These are phyloP conservation scores for Plodia interpunctella DNA, from an alignment of 1,140 invertebrate species.

Conservation along the genomic window DNA sequence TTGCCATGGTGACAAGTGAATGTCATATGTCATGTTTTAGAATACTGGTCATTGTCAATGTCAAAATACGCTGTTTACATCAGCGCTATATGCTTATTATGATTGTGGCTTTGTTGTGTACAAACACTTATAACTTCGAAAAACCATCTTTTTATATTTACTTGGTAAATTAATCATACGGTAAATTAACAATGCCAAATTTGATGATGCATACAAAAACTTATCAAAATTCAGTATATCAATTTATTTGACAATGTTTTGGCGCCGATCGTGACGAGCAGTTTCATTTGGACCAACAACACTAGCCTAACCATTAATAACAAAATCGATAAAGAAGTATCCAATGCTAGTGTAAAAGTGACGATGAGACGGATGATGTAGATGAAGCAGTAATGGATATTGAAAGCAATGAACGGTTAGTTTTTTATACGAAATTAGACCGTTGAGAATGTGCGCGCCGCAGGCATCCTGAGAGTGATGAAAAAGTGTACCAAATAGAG, in stretches of 20 bases:
- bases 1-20: no score
- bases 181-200: no score
- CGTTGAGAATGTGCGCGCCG: slow-evolving; percentile 2
- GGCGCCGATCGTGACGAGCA: not conserved
- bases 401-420: not conserved
- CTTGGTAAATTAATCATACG: no score
- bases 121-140: no score
- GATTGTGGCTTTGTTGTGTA: no score
- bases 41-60: no score
- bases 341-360: not conserved
- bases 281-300: not conserved
- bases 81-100: no score
- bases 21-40: no score
- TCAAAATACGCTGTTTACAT: no score
- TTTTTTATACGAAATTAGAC: not conserved
- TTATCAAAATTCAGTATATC: not conserved
- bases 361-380: not conserved
- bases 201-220: no score
- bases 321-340: not conserved
- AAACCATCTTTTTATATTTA: no score
- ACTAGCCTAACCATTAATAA: not conserved
- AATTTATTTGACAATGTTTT: not conserved
- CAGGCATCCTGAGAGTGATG: not conserved
- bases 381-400: not conserved
- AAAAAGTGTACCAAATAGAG: slow-evolving; percentile 5